Conservation (phyloP, 2,888 invertebrate species). For the Endomychus coccineus region DNA sequence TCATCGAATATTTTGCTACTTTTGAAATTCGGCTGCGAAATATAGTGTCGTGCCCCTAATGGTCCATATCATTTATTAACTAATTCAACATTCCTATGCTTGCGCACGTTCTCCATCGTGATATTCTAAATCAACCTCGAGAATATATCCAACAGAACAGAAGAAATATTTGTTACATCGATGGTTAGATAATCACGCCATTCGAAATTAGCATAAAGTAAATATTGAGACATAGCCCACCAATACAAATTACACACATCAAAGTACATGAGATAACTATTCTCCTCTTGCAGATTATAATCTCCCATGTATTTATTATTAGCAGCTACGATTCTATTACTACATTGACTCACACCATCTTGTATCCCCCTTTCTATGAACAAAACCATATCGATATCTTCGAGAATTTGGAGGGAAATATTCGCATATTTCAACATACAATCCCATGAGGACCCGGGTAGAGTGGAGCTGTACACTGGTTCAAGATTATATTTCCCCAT, state of each 20-base stretch:
- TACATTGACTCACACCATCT: constrained; percentile 29
- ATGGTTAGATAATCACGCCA: too few relatives aligned
- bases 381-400: constrained; percentile 23
- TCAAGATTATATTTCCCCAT: constrained; percentile 31
- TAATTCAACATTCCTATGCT: too few relatives aligned
- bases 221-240: constrained; percentile 17
- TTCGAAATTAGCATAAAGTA: constrained; percentile 16
- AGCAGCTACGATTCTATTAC: constrained; percentile 27
- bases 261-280: constrained; percentile 17
- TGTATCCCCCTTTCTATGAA: constrained; percentile 27
- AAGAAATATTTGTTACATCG: too few relatives aligned
- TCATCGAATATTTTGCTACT: too few relatives aligned
- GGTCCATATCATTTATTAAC: too few relatives aligned
- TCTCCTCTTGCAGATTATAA: constrained; percentile 10
- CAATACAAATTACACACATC: constrained; percentile 22
- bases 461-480: constrained; percentile 27
- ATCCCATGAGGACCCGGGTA: constrained; percentile 29
- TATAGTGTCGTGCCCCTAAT: too few relatives aligned
- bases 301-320: constrained; percentile 24
- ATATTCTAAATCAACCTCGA: too few relatives aligned
- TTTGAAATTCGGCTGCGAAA: too few relatives aligned
- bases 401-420: constrained; percentile 4
- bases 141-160: too few relatives aligned
- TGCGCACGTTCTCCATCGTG: too few relatives aligned
- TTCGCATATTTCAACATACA: constrained; percentile 27